Percentiles rank a stretch among this genome's conserved stretches.
These are phyloP conservation scores for Pelvicachromis taeniatus DNA, from an alignment of 2,113 vertebrate species.

Conservation along the genomic window DNA sequence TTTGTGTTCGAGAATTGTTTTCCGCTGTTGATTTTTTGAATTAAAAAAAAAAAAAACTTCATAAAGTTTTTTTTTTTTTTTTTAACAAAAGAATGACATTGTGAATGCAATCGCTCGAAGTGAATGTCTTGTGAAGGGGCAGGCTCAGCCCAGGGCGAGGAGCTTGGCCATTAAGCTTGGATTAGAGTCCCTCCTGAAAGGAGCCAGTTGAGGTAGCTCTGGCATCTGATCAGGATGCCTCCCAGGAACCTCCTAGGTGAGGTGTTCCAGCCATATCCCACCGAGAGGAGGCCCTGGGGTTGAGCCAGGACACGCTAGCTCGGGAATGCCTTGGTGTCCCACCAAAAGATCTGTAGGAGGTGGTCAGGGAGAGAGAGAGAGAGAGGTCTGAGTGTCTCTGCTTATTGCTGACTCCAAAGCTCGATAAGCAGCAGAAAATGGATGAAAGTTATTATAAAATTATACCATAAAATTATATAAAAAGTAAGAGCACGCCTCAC, in stretches of 20 bases:
- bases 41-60: no score
- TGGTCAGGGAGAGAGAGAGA: neutral
- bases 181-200: neutral
- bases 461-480: neutral
- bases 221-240: neutral
- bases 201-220: neutral
- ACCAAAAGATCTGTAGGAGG: neutral
- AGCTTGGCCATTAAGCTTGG: neutral
- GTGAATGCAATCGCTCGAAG: neutral
- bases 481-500: no score
- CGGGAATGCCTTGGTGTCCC: neutral
- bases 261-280: neutral
- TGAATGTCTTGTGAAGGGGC: neutral
- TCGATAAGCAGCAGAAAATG: neutral
- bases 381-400: neutral
- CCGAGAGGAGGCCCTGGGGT: neutral
- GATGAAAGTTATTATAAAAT: neutral
- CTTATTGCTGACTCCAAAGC: neutral
- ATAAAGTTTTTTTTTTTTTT: fast-evolving
- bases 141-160: neutral
- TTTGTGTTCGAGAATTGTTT: neutral
- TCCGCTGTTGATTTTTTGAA: neutral
- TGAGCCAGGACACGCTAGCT: neutral
- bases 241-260: neutral
- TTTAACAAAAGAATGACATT: neutral